These are phyloP conservation scores for Catocala fraxini DNA, from an alignment of 2,888 invertebrate genomes.

Conservation along the genomic window DNA sequence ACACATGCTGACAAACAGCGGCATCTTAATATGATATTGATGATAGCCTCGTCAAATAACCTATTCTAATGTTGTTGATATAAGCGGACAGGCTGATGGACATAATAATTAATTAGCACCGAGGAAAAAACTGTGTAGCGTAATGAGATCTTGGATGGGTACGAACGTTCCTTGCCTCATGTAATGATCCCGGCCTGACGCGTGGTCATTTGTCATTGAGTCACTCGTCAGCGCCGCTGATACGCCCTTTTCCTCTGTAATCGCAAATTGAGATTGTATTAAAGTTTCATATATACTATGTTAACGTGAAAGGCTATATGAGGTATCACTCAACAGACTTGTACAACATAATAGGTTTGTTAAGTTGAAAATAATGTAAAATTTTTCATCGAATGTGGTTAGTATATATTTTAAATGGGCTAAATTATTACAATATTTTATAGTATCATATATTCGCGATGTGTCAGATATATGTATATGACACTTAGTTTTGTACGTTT, in stretches of 20 bases:
- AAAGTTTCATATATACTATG: constrained; percentile 35
- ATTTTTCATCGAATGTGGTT: no score
- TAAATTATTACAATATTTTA: no score
- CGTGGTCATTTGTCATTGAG: constrained; percentile 78
- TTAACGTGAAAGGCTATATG: constrained; percentile 17
- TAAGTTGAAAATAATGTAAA: no score
- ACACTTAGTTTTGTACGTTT: no score
- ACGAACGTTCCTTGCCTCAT: constrained; percentile 33
- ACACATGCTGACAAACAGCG: constrained; percentile 46
- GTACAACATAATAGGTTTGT: neutral
- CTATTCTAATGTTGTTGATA: constrained; percentile 55
- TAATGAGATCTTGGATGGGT: constrained; percentile 45
- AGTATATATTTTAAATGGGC: no score
- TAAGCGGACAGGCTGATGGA: constrained; percentile 54
- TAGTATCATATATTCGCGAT: no score
- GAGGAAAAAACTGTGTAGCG: constrained; percentile 45
- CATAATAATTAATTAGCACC: constrained; percentile 55
- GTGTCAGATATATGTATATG: no score
- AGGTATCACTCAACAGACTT: neutral
- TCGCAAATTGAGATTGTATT: constrained; percentile 55
- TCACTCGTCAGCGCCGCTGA: constrained; percentile 74
- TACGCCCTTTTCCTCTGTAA: constrained; percentile 77
- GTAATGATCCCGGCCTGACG: constrained; percentile 62
- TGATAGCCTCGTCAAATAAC: constrained; percentile 47
- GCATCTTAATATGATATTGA: constrained; percentile 49